phyloP scores from a whole-genome alignment of 2,888 invertebrate genomes.

The Sinodicranocentrus sp. region DNA sequence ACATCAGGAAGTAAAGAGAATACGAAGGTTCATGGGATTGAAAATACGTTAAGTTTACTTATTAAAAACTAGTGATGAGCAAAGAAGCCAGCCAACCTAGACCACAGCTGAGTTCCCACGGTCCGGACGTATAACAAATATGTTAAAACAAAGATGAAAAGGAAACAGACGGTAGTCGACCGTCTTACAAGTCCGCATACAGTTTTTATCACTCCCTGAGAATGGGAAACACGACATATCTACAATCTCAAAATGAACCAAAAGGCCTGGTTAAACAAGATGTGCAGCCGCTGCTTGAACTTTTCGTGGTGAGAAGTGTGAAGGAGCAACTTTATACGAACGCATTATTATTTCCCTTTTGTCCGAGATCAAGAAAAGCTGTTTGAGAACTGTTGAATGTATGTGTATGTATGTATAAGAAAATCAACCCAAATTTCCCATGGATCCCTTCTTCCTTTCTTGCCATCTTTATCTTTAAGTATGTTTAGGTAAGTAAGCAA shows the following conservation, averaged over 20 bases:
- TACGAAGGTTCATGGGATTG: too few relatives aligned
- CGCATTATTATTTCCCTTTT: constrained; percentile 7
- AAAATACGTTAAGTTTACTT: too few relatives aligned
- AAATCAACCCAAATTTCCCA: constrained; percentile 4
- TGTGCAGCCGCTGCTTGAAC: too few relatives aligned
- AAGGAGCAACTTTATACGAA: constrained; percentile 2
- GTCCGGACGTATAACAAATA: constrained; percentile 33
- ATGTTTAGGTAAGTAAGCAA: constrained; percentile 3
- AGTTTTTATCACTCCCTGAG: constrained; percentile 1
- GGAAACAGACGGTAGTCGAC: constrained; percentile 51
- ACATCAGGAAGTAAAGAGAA: too few relatives aligned
- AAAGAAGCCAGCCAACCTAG: too few relatives aligned
- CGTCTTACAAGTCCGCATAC: constrained; percentile 8
- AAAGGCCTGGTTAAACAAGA: too few relatives aligned
- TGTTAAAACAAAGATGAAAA: constrained; percentile 44
- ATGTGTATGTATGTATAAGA: background rate
- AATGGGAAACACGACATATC: background rate
- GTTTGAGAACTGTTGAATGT: constrained; percentile 1
- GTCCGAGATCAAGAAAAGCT: constrained; percentile 27
- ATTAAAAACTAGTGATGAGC: too few relatives aligned
- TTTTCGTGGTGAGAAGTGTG: too few relatives aligned
- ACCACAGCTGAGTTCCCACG: constrained; percentile 57
- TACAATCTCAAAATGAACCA: too few relatives aligned
- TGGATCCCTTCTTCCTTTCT: background rate
- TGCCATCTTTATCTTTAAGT: background rate